These are phyloP conservation scores for Xestoiulus laeticollis DNA, from an alignment of 2,888 invertebrate genomes.

Conservation along the genomic window DNA sequence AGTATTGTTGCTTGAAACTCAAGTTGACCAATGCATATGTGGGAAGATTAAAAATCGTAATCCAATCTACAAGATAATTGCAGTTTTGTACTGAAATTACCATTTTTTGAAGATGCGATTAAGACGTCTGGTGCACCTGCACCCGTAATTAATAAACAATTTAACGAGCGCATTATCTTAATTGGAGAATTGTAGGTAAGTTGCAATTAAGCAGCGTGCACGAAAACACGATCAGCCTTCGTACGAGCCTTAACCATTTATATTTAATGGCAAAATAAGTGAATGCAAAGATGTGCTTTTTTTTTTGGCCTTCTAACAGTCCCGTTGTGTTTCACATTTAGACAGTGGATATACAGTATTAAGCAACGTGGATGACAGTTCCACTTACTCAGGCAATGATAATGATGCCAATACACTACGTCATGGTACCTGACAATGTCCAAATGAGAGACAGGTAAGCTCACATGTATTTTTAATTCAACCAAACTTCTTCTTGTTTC, in stretches of 20 bases:
- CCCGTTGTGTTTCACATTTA: slow-evolving; percentile 25
- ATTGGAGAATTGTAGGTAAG: slow-evolving; percentile 8
- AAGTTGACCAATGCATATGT: too few species aligned
- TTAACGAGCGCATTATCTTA: not conserved
- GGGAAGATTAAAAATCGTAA: too few species aligned
- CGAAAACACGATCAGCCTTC: not conserved
- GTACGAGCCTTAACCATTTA: slow-evolving; percentile 10
- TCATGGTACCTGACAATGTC: slow-evolving; percentile 44
- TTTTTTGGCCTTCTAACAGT: not conserved
- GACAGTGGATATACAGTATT: slow-evolving; percentile 41
- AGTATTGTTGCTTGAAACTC: too few species aligned
- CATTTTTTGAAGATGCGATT: not conserved
- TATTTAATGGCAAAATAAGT: not conserved
- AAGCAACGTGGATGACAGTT: slow-evolving; percentile 43
- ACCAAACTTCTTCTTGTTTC: not conserved
- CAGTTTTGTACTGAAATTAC: not conserved
- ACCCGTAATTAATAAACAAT: slow-evolving; percentile 9
- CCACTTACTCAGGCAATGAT: slow-evolving; percentile 46
- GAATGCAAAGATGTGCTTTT: slow-evolving; percentile 10
- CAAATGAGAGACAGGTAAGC: slow-evolving; percentile 30
- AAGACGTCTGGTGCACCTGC: slow-evolving; percentile 1
- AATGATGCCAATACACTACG: slow-evolving; percentile 42
- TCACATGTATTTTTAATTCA: slow-evolving; percentile 6
- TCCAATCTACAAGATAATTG: not conserved
- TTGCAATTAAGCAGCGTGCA: not conserved